Evolutionary conservation across 1,140 invertebrate genomes (phyloP).

Genomic region (Mylabris phalerata): DNA sequence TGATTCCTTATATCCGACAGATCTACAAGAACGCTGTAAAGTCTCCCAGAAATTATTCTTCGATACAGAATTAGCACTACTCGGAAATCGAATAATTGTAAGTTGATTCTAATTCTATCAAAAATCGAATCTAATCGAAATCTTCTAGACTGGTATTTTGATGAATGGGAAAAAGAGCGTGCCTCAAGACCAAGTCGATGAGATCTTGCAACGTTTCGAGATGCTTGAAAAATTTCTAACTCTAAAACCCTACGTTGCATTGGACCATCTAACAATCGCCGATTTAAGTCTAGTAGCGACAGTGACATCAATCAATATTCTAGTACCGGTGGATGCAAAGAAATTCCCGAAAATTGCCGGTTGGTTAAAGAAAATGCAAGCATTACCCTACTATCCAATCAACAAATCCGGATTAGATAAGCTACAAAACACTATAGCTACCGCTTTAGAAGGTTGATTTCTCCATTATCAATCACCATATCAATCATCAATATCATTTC

Average conservation of each 20-base stretch:
- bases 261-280: constrained; percentile 46
- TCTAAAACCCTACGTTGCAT: constrained; percentile 33
- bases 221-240: constrained; percentile 36
- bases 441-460: neutral
- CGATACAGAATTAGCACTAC: constrained; percentile 29
- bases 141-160: constrained; percentile 3
- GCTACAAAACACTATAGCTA: neutral
- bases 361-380: constrained; percentile 38
- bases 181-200: constrained; percentile 8
- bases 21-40: constrained; percentile 45
- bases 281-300: constrained; percentile 36
- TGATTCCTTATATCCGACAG: constrained; percentile 52
- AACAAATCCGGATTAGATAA: constrained; percentile 10
- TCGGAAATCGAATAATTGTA: constrained; percentile 1
- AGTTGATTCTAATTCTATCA: neutral
- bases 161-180: constrained; percentile 3
- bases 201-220: constrained; percentile 4
- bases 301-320: constrained; percentile 34
- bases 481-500: no score
- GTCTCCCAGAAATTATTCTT: constrained; percentile 49
- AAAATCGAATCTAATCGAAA: neutral
- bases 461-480: no score
- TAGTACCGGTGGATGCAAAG: constrained; percentile 4
- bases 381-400: constrained; percentile 26
- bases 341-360: constrained; percentile 27